phyloP scores from a whole-genome alignment of 1,140 invertebrate species.

The Berghia stephanieae region DNA sequence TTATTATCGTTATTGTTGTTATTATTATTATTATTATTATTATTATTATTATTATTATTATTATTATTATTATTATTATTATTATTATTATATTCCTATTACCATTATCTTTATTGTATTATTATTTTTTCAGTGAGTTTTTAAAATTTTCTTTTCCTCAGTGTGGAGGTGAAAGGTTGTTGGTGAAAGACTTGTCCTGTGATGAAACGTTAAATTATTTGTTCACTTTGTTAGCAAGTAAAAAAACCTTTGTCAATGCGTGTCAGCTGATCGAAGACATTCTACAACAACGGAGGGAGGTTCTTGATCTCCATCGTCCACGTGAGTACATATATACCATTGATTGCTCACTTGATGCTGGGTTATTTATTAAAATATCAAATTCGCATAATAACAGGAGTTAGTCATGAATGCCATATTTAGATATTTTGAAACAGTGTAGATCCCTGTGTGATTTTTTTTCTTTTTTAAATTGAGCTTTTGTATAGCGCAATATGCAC shows the following conservation, averaged over 20 bases:
- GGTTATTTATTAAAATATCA: not conserved
- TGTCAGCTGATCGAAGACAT: conserved; percentile 66
- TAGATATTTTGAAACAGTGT: not conserved
- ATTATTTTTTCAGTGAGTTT: not conserved
- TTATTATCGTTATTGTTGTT: no score
- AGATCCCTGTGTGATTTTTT: conserved; percentile 1
- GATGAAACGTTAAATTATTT: conserved; percentile 63
- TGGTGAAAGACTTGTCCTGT: conserved; percentile 48
- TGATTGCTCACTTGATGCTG: not conserved
- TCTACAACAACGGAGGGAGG: conserved; percentile 53
- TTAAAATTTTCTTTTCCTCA: conserved; percentile 29
- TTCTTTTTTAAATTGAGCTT: no score
- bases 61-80: not conserved
- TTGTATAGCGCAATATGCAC: no score
- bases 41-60: not conserved
- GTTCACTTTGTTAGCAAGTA: conserved; percentile 58
- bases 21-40: not conserved
- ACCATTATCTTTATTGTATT: no score
- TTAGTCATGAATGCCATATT: no score
- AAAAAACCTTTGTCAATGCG: conserved; percentile 61
- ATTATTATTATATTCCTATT: not conserved
- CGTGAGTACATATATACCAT: conserved; percentile 44
- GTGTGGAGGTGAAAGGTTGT: conserved; percentile 55
- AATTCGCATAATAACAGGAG: not conserved
- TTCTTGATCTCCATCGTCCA: conserved; percentile 60